A percentile compares a stretch with the other conserved stretches of the same genome.
phyloP scores from a whole-genome alignment of 2,888 invertebrate species.

The Eilema caniola region DNA sequence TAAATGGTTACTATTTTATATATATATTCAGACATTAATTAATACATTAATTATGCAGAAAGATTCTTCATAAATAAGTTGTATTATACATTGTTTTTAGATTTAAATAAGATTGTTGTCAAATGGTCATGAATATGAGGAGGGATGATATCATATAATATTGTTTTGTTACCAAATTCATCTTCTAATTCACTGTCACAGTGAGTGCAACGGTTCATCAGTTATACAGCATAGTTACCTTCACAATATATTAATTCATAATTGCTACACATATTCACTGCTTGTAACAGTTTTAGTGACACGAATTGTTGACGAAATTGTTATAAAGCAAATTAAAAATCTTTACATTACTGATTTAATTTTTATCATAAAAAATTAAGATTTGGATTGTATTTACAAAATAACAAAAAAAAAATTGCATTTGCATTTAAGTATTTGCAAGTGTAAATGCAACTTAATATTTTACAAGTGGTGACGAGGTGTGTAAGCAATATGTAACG shows the following conservation, averaged over 20 bases:
- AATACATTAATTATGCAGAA: background rate
- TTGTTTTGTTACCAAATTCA: constrained; percentile 40
- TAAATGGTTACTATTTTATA: background rate
- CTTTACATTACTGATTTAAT: constrained; percentile 11
- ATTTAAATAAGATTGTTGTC: constrained; percentile 38
- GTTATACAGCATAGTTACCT: constrained; percentile 48
- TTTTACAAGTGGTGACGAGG: constrained; percentile 42
- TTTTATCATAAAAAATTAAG: constrained; percentile 5
- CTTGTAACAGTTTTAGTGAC: constrained; percentile 28
- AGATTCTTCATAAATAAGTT: background rate
- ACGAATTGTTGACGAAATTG: background rate
- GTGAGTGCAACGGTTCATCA: constrained; percentile 42
- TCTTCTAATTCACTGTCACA: constrained; percentile 38
- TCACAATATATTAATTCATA: constrained; percentile 35
- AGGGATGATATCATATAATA: constrained; percentile 32
- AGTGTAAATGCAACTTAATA: constrained; percentile 20
- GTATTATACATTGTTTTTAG: background rate
- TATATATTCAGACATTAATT: background rate
- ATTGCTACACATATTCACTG: constrained; percentile 30
- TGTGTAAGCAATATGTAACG: constrained; percentile 30
- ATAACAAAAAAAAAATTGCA: background rate
- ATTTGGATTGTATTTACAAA: constrained; percentile 2
- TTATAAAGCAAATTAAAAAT: constrained; percentile 4
- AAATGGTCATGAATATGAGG: constrained; percentile 37
- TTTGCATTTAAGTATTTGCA: background rate